Evolutionary conservation across 1,140 invertebrate species (phyloP).

Genomic region (Ostrea denselamellosa): DNA sequence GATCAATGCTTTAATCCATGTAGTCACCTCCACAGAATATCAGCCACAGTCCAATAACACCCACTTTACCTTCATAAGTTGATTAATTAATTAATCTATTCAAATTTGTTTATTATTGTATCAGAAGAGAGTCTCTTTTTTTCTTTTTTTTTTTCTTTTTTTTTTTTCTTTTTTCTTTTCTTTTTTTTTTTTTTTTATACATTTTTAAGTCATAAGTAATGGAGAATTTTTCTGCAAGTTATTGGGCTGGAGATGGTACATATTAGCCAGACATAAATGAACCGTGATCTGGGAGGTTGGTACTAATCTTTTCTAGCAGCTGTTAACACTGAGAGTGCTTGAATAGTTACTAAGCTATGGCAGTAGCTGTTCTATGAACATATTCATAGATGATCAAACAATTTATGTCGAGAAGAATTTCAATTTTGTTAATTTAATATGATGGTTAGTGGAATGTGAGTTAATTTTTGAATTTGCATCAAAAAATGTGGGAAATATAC

Average conservation of each 20-base stretch:
- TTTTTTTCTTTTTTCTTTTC: not conserved
- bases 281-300: not conserved
- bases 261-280: conserved; percentile 34
- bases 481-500: not conserved
- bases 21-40: not conserved
- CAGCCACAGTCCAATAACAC: conserved; percentile 10
- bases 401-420: not conserved
- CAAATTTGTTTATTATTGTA: no score
- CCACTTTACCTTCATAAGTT: not conserved
- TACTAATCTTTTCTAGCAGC: not conserved
- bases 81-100: no score
- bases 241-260: not conserved
- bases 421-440: not conserved
- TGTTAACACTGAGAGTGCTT: not conserved
- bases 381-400: not conserved
- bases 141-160: not conserved
- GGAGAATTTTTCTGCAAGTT: not conserved
- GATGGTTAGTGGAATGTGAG: not conserved
- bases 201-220: not conserved
- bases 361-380: not conserved
- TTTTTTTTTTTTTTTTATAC: not conserved
- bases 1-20: conserved; percentile 7
- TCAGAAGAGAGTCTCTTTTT: not conserved
- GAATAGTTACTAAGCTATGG: not conserved
- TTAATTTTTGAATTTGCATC: not conserved